Evolutionary conservation across 2,113 vertebrate genomes (phyloP).

Genomic region (Hyaena hyaena): DNA sequence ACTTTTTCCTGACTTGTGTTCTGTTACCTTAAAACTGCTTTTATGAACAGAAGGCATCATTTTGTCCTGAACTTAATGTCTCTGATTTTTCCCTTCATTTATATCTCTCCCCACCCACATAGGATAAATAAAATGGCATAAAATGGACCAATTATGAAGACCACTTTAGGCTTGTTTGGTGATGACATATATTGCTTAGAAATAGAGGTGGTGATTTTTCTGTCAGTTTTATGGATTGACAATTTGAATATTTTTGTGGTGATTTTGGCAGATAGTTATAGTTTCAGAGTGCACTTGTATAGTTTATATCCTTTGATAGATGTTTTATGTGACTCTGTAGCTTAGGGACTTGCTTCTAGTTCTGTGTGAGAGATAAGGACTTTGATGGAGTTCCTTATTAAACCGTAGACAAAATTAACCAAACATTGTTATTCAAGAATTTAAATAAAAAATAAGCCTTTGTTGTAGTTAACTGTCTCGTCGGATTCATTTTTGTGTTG

Average conservation of each 20-base stretch:
- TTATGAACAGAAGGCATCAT: neutral
- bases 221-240: neutral
- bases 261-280: constrained; percentile 41
- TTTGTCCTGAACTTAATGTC: neutral
- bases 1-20: neutral
- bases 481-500: neutral
- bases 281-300: neutral
- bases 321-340: neutral
- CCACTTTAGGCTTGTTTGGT: neutral
- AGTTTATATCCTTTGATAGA: constrained; percentile 12
- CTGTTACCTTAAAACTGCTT: neutral
- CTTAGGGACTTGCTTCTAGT: neutral
- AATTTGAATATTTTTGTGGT: constrained; percentile 19
- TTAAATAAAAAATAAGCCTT: constrained; percentile 1
- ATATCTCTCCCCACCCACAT: neutral
- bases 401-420: constrained; percentile 19
- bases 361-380: neutral
- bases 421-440: neutral
- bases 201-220: neutral
- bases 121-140: constrained; percentile 1
- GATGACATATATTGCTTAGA: neutral
- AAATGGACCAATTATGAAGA: neutral
- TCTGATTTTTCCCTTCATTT: neutral
- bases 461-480: neutral
- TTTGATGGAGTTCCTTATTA: constrained; percentile 15